A percentile compares a stretch with the other conserved stretches of the same genome.
Evolutionary conservation across 2,888 invertebrate species (phyloP).

Genomic region (Zygaena filipendulae): DNA sequence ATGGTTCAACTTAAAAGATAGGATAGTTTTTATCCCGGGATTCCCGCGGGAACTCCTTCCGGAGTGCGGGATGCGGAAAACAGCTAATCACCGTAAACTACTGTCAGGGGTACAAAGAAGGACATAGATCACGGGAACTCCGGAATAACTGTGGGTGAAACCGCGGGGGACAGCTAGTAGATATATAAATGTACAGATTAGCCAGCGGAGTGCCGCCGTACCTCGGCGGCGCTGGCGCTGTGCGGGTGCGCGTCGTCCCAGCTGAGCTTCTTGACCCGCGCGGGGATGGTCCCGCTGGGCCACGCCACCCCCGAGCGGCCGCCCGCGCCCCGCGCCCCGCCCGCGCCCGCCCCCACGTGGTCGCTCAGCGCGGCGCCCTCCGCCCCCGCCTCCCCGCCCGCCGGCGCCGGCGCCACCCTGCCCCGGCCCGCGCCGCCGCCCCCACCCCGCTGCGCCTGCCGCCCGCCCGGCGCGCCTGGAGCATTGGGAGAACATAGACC

Average conservation of each 20-base stretch:
- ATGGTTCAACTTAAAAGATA: too few relatives aligned
- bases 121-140: too few relatives aligned
- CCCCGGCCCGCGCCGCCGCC: slow-evolving; percentile 30
- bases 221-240: slow-evolving; percentile 3
- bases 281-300: slow-evolving; percentile 76
- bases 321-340: slow-evolving; percentile 24
- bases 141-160: slow-evolving; percentile 19
- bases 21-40: too few relatives aligned
- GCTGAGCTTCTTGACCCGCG: slow-evolving; percentile 80
- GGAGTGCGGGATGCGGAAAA: too few relatives aligned
- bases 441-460: slow-evolving; percentile 29
- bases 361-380: slow-evolving; percentile 25
- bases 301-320: slow-evolving; percentile 67
- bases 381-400: slow-evolving; percentile 18
- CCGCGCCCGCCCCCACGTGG: slow-evolving; percentile 13
- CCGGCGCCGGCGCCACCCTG: slow-evolving; percentile 34
- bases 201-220: slow-evolving; percentile 4
- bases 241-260: slow-evolving; percentile 72
- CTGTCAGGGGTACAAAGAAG: too few relatives aligned
- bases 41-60: too few relatives aligned
- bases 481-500: neutral
- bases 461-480: slow-evolving; percentile 17
- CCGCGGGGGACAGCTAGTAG: neutral
- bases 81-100: too few relatives aligned
- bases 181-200: too few relatives aligned